Base-by-base conservation (phyloP, 2,797 vertebrate genomes). In the Pteronotus mesoamericanus region DNA sequence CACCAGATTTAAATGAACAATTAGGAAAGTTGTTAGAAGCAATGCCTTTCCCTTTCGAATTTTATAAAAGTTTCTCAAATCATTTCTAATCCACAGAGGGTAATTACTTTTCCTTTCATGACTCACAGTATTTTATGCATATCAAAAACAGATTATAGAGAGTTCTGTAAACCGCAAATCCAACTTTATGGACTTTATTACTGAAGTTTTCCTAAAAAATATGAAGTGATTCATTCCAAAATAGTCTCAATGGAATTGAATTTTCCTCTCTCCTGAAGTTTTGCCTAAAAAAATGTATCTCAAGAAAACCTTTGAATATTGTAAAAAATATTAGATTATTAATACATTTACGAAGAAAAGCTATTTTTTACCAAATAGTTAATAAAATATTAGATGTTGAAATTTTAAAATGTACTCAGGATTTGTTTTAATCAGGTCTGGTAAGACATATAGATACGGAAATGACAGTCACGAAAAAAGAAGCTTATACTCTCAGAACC, bases 41-140 rank as follows among this genome's bases (percentile, higher is more conserved):
- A 89, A 84, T 16, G 53, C 4, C 9, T 51, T 66, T 69, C 39
- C 2, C 53, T 34, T 96, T 77, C 92, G 48, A 91, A 2, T 61
- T 96, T 91, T 87, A 59, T 68, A 68, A 96, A 79, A 32, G 0
- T 69, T 94, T 96, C 74, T 93, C 42, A 72, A 87, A 83, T 94
- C 0, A 84, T 79, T 96, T 95, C 66, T 95, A 80, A 93, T 89
- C 2, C 0, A 71, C 1, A 29, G 79, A 95, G 9, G 34, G 29
- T 93, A 97, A 94, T 93, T 86, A 57, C 61, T 93, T 83, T 95
- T 61, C 59, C 79, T 94, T 95, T 94, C 44, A 95, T 86, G 19
- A 83, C 37, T 97, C 83, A 26, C 59, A 96, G 12, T 6, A 64
- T 91, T 94, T 29, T 34, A 44, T 72, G 75, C 29, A 29, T 92